phyloP scores from a whole-genome alignment of 2,113 vertebrate species.

The Scophthalmus maximus region DNA sequence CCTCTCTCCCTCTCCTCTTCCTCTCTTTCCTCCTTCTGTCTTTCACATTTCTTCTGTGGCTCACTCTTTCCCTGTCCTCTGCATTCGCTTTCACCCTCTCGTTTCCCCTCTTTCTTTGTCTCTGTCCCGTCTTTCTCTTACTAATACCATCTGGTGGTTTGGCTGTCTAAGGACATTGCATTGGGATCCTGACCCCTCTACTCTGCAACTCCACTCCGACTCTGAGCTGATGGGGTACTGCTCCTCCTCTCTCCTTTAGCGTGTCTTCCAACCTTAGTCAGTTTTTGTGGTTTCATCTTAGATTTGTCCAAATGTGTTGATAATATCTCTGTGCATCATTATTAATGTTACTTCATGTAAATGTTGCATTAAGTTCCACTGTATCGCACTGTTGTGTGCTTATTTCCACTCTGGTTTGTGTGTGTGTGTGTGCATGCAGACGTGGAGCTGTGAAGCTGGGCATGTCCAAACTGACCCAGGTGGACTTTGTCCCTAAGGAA shows the following conservation, averaged over 20 bases:
- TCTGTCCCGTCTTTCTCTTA: conserved; percentile 81
- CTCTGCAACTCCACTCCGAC: conserved; percentile 99
- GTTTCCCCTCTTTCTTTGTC: conserved; percentile 34
- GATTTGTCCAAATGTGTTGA: conserved; percentile 56
- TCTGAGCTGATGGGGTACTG: conserved; percentile 98
- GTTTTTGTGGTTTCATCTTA: conserved; percentile 65
- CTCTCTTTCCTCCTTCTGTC: conserved; percentile 41
- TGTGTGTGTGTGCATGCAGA: conserved; percentile 73
- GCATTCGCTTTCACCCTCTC: conserved; percentile 48
- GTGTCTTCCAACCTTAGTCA: conserved; percentile 60
- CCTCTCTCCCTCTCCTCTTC: conserved; percentile 44
- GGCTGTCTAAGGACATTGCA: conserved; percentile 98
- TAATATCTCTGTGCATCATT: conserved; percentile 61
- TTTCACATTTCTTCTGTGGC: conserved; percentile 30
- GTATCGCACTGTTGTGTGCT: conserved; percentile 11
- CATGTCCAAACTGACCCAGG: conserved; percentile 97
- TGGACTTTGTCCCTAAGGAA: conserved; percentile 94
- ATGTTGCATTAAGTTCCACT: background rate
- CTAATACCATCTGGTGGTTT: conserved; percentile 92
- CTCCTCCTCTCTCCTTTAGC: conserved; percentile 83
- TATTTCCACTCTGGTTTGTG: conserved; percentile 1
- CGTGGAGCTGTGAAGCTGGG: conserved; percentile 91
- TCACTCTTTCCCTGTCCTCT: conserved; percentile 48
- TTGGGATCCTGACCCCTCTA: conserved; percentile 99
- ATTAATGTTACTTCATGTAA: conserved; percentile 53